phyloP scores from a whole-genome alignment of 2,797 vertebrate genomes.

The Holocentrus rufus region DNA sequence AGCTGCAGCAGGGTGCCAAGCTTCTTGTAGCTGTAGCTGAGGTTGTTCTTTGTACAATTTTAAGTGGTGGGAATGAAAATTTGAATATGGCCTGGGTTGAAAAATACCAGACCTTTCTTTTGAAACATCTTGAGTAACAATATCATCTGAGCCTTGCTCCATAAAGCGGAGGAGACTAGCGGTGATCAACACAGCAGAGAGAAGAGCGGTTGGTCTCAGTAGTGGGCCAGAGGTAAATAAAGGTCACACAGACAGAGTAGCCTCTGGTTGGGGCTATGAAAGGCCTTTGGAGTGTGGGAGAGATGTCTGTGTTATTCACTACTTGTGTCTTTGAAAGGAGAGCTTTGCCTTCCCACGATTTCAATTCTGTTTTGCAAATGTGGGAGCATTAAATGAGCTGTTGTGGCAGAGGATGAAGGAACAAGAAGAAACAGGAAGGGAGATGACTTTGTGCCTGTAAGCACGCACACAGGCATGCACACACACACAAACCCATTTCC shows the following conservation, averaged over 20 bases:
- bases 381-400: conserved; percentile 20
- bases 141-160: background rate
- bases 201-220: background rate
- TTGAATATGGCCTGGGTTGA: no score
- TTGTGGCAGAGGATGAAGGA: conserved; percentile 20
- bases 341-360: conserved; percentile 17
- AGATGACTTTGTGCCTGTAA: conserved; percentile 3
- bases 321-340: conserved; percentile 11
- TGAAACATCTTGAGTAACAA: background rate
- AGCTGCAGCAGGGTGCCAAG: no score
- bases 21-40: no score
- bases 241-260: conserved; percentile 8
- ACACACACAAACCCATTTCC: background rate
- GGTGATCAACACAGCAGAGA: background rate
- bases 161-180: background rate
- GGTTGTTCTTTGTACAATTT: no score
- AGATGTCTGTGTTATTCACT: conserved; percentile 24
- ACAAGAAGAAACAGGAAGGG: conserved; percentile 10
- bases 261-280: conserved; percentile 10
- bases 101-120: no score
- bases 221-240: conserved; percentile 26
- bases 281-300: conserved; percentile 16
- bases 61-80: no score
- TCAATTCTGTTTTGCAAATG: background rate
- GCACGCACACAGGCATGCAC: background rate